Evolutionary conservation across 1,140 invertebrate species (phyloP).

Genomic region (Drosophila willistoni): DNA sequence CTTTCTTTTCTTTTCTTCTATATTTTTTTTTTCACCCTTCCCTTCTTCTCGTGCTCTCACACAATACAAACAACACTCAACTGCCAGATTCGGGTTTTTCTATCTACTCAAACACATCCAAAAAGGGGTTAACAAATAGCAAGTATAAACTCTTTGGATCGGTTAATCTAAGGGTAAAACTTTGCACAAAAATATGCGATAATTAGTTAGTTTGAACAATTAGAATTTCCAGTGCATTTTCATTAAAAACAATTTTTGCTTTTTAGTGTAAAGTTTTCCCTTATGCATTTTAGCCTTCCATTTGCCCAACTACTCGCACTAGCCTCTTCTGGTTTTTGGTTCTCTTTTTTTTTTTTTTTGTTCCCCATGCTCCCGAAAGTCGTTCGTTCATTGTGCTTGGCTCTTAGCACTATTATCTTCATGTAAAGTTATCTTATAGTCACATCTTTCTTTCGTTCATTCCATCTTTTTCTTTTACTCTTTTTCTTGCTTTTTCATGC

Average conservation of each 20-base stretch:
- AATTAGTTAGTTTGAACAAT: neutral
- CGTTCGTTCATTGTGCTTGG: constrained; percentile 23
- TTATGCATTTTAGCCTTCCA: constrained; percentile 17
- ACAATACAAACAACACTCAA: neutral
- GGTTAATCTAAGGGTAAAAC: no score
- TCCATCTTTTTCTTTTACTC: neutral
- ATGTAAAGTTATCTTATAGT: constrained; percentile 57
- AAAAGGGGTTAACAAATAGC: no score
- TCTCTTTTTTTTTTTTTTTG: constrained; percentile 4
- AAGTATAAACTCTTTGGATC: neutral
- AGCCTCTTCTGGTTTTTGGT: constrained; percentile 2
- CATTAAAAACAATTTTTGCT: neutral
- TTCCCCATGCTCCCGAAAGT: constrained; percentile 6
- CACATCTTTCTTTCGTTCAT: constrained; percentile 29
- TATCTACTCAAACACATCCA: no score
- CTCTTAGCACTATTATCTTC: constrained; percentile 61
- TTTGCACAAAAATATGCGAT: no score
- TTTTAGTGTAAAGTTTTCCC: constrained; percentile 11
- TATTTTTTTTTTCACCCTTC: neutral
- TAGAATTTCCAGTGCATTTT: neutral
- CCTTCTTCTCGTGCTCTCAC: neutral
- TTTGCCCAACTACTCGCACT: neutral
- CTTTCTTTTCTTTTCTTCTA: neutral
- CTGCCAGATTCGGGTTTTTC: neutral
- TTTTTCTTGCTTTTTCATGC: neutral